These are phyloP conservation scores for Mesoligia furuncula DNA, from an alignment of 2,888 invertebrate species.

Conservation along the genomic window DNA sequence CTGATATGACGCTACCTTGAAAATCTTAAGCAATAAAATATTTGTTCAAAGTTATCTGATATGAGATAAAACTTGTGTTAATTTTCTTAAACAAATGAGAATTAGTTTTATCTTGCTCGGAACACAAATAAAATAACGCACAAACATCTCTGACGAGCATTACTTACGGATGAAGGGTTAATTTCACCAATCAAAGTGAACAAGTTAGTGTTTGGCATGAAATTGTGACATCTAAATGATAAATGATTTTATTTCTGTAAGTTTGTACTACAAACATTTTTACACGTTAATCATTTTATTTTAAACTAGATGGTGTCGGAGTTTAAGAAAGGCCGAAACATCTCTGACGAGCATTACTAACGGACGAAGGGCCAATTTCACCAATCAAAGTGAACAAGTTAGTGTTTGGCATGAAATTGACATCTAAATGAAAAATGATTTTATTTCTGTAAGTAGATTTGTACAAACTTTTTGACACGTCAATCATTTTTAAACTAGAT, in stretches of 20 bases:
- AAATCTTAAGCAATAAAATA: slow-evolving; percentile 44
- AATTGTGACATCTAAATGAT: no score
- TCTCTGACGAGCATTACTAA: background rate
- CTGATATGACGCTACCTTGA: slow-evolving; percentile 44
- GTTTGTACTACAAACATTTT: no score
- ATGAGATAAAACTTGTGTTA: slow-evolving; percentile 14
- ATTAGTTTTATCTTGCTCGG: background rate
- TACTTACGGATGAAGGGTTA: background rate
- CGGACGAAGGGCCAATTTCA: background rate
- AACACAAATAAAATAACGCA: background rate
- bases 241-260: no score
- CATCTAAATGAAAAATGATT: no score
- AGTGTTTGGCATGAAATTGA: no score
- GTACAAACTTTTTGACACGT: no score
- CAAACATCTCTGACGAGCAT: background rate
- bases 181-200: background rate
- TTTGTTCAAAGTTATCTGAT: slow-evolving; percentile 44
- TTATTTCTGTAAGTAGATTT: no score
- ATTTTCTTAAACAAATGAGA: background rate
- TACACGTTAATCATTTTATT: no score
- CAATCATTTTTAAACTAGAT: no score
- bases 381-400: background rate
- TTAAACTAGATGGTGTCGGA: no score
- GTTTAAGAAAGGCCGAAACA: no score
- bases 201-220: no score